A percentile compares a stretch with the other conserved stretches of the same genome.
These are phyloP conservation scores for Lytechinus pictus DNA, from an alignment of 35 echinoderm and acorn worm species.

Conservation along the genomic window DNA sequence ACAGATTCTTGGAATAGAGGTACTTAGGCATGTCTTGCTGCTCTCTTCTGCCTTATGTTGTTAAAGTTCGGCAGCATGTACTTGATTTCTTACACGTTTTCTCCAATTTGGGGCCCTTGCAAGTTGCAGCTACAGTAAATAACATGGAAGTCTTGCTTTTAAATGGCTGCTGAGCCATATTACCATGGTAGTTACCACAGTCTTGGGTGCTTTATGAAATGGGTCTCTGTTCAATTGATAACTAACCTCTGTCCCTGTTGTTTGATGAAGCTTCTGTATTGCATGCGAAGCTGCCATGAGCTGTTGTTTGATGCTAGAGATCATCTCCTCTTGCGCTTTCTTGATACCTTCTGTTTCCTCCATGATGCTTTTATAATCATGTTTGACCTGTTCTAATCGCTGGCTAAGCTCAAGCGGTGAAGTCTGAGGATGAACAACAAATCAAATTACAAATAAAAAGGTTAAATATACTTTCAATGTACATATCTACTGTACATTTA, in stretches of 20 bases:
- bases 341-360: conserved; percentile 81
- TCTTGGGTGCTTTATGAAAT: not conserved
- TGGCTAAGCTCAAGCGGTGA: conserved; percentile 67
- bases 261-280: conserved; percentile 67
- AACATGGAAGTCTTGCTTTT: too few species aligned
- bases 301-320: conserved; percentile 63
- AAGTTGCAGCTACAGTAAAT: too few species aligned
- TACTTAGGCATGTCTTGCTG: too few species aligned
- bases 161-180: too few species aligned
- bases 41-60: too few species aligned
- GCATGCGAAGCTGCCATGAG: conserved; percentile 58
- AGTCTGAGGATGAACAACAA: not conserved
- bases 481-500: too few species aligned
- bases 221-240: not conserved
- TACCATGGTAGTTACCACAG: too few species aligned
- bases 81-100: too few species aligned
- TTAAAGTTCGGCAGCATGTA: too few species aligned
- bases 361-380: conserved; percentile 72
- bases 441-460: not conserved
- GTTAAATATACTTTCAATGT: not conserved
- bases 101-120: too few species aligned
- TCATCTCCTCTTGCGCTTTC: conserved; percentile 77
- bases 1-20: too few species aligned
- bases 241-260: conserved; percentile 73
- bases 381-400: conserved; percentile 78